These are phyloP conservation scores for Malurus leucopterus DNA, from an alignment of 2,797 vertebrate species.

Conservation along the genomic window DNA sequence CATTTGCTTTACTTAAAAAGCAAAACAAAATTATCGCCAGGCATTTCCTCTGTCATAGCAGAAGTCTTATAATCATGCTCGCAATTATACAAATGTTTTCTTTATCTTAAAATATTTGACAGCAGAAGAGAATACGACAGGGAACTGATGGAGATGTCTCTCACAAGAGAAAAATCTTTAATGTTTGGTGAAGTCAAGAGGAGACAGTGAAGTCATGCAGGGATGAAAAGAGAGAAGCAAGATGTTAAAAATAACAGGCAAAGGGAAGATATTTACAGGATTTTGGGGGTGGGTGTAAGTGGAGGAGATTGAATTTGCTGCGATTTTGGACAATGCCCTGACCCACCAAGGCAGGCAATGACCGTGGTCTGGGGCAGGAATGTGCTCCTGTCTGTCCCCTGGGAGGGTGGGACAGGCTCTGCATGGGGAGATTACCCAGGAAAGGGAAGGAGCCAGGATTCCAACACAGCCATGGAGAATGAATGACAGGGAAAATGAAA, in stretches of 20 bases:
- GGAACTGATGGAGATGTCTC: not conserved
- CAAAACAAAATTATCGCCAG: constrained; percentile 5
- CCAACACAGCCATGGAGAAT: not conserved
- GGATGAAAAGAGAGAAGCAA: not conserved
- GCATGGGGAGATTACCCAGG: accelerated
- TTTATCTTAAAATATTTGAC: not conserved
- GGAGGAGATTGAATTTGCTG: not conserved
- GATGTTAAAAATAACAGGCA: not conserved
- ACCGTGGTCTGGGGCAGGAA: not conserved
- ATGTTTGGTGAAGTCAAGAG: not conserved
- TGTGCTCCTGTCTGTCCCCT: not conserved
- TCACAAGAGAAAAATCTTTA: not conserved
- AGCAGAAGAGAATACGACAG: not conserved
- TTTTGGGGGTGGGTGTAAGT: not conserved
- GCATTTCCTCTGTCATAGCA: not conserved
- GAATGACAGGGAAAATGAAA: not conserved
- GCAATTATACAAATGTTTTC: not conserved
- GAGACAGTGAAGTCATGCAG: not conserved
- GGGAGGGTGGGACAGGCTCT: not conserved
- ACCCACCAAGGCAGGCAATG: not conserved
- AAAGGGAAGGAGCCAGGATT: not conserved
- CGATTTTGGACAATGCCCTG: accelerated
- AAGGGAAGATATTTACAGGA: not conserved
- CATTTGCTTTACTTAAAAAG: constrained; percentile 22
- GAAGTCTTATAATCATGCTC: not conserved